Evolutionary conservation across 2,888 invertebrate species (phyloP), one percentile per base, ranked within the genome.

Genomic region (Drosophila incognita): DNA sequence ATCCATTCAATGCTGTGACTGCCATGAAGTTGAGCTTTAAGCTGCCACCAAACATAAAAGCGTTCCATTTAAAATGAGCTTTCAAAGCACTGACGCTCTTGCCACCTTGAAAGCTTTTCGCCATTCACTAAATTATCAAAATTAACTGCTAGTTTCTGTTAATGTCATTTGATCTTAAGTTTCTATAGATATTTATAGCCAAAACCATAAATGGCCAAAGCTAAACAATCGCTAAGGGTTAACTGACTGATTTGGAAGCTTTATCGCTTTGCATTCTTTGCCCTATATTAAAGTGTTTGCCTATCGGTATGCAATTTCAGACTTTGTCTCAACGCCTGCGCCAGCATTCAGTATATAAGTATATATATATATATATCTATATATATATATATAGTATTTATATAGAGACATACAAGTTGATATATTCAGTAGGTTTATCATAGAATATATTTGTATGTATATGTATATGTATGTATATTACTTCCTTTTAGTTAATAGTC

Each of bases 301-400:
- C 63, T 65, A 75, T 42, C n/a, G 27, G 18, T 64, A 57, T 69
- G 72, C 71, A 72, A 64, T 64, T 70, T 81, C 82, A 81, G 81
- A 81, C 81, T 81, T 81, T 76, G 76, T 79, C 73, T 81, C 73
- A 69, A 67, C 67, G 74, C 66, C 58, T 35, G 58, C 68, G 52
- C 36, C 64, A 56, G 73, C 58, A 35, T 69, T 35, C 62, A 65
- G 60, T 58, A 57, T 68, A 2, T 35, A 27, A 54, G 40, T 53
- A 27, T 53, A 48, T 52, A 33, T 64, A 56, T 33, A 36, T 46
- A 27, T 40, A 2, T 35, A 27, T 59, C 40, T 53, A 27, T 53
- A 48, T 52, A 33, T 64, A 56, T 33, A 36, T 46, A 27, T 40
- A 21, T 59, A 15, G 27, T 15, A 53, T 24, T 31, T 49, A 65